Percentiles rank a stretch among this genome's conserved stretches.
Conservation (phyloP, 1,140 invertebrate species). For the Dendroctonus ponderosae region DNA sequence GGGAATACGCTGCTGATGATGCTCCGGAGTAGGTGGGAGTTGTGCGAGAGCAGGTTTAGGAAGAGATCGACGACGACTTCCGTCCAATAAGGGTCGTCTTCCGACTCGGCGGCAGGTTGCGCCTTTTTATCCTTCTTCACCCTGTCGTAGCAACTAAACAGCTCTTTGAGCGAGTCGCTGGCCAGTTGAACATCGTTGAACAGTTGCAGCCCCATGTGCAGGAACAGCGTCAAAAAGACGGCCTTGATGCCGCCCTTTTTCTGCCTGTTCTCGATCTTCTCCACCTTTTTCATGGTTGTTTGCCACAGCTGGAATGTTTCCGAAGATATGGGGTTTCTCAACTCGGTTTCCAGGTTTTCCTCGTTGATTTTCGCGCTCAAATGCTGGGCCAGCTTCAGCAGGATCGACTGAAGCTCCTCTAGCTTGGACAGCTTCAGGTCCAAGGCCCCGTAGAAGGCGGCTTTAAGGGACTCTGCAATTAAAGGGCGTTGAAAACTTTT, state of each 20-base stretch:
- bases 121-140: slow-evolving; percentile 53
- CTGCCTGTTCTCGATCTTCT: slow-evolving; percentile 49
- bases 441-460: slow-evolving; percentile 63
- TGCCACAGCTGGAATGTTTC: slow-evolving; percentile 61
- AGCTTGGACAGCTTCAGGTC: slow-evolving; percentile 63
- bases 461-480: slow-evolving; percentile 54
- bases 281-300: slow-evolving; percentile 57
- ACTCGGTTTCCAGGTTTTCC: slow-evolving; percentile 48
- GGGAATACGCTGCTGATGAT: slow-evolving; percentile 71
- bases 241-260: slow-evolving; percentile 46
- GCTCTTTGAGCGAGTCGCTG: slow-evolving; percentile 63
- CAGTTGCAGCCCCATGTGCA: slow-evolving; percentile 70
- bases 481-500: background rate
- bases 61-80: slow-evolving; percentile 77
- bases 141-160: slow-evolving; percentile 67
- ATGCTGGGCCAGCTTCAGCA: slow-evolving; percentile 57
- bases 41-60: slow-evolving; percentile 68
- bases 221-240: slow-evolving; percentile 65
- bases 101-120: slow-evolving; percentile 38
- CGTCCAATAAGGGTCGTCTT: slow-evolving; percentile 68
- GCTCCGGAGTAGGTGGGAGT: slow-evolving; percentile 65
- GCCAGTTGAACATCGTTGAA: slow-evolving; percentile 69
- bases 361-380: slow-evolving; percentile 52
- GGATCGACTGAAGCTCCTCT: slow-evolving; percentile 57
- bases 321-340: slow-evolving; percentile 55